Conservation (phyloP, 2,888 invertebrate species). For the Noctua janthina region DNA sequence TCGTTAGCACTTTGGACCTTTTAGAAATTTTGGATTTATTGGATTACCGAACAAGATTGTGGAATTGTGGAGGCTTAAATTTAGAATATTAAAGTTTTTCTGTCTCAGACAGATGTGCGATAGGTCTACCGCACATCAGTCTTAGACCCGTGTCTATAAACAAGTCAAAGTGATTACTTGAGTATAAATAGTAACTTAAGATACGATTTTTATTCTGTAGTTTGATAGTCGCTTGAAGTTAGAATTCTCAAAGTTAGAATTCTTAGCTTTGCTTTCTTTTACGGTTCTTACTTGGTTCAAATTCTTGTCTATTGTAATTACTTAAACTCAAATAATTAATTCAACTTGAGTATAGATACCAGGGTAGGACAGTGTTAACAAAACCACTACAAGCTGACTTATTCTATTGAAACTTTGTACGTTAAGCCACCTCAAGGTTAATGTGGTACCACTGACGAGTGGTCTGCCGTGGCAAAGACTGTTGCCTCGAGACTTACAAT, state of each 20-base stretch:
- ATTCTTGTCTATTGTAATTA: too few species aligned
- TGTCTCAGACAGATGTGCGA: background rate
- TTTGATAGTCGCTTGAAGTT: too few species aligned
- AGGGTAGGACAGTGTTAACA: background rate
- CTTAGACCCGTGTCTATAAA: too few species aligned
- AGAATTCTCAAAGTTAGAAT: too few species aligned
- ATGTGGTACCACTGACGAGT: background rate
- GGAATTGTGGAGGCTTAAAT: background rate
- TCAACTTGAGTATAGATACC: too few species aligned
- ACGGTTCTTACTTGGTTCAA: too few species aligned
- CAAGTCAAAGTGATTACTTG: too few species aligned
- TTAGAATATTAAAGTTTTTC: background rate
- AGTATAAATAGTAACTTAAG: too few species aligned
- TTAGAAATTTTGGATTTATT: conserved; percentile 44
- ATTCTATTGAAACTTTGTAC: background rate
- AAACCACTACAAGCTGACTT: background rate
- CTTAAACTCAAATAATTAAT: too few species aligned
- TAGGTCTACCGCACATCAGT: background rate
- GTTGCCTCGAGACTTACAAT: too few species aligned
- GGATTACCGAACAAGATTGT: conserved; percentile 13
- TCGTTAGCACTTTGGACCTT: conserved; percentile 68
- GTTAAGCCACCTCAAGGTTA: background rate
- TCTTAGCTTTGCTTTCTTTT: too few species aligned
- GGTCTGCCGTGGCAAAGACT: background rate
- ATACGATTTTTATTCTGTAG: too few species aligned